These are phyloP conservation scores for Mallateleia sp. DNA, from an alignment of 2,888 invertebrate species.

Conservation along the genomic window DNA sequence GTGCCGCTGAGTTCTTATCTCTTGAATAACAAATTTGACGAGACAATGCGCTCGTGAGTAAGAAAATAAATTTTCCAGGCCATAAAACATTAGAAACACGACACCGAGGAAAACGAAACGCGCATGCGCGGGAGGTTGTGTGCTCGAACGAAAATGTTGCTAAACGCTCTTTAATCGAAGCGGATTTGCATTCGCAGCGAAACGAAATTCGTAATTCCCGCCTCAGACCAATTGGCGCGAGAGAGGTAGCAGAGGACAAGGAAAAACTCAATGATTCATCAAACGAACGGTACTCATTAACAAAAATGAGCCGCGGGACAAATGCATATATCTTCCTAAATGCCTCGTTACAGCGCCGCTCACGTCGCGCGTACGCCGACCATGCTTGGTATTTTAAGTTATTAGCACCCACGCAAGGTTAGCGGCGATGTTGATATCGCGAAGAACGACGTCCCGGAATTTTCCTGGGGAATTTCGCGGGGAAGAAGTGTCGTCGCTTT, in stretches of 20 bases:
- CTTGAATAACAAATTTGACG: constrained; percentile 41
- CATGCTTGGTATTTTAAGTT: constrained; percentile 54
- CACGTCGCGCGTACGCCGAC: not conserved
- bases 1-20: constrained; percentile 48
- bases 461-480: constrained; percentile 8
- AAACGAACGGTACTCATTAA: constrained; percentile 27
- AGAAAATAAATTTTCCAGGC: constrained; percentile 50
- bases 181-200: not conserved
- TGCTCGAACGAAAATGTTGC: constrained; percentile 21
- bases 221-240: no score
- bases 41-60: constrained; percentile 35
- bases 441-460: constrained; percentile 25
- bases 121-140: constrained; percentile 12
- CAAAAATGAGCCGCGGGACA: constrained; percentile 39
- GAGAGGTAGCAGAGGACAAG: no score
- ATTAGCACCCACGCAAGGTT: constrained; percentile 54
- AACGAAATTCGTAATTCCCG: no score
- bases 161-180: constrained; percentile 15
- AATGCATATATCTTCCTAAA: constrained; percentile 45
- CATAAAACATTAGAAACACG: constrained; percentile 33
- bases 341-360: constrained; percentile 41
- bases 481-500: not conserved
- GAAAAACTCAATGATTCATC: constrained; percentile 12
- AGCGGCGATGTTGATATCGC: constrained; percentile 35
- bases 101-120: constrained; percentile 22